Evolutionary conservation across 2,113 vertebrate genomes (phyloP).

Genomic region (Percopsis transmontana): DNA sequence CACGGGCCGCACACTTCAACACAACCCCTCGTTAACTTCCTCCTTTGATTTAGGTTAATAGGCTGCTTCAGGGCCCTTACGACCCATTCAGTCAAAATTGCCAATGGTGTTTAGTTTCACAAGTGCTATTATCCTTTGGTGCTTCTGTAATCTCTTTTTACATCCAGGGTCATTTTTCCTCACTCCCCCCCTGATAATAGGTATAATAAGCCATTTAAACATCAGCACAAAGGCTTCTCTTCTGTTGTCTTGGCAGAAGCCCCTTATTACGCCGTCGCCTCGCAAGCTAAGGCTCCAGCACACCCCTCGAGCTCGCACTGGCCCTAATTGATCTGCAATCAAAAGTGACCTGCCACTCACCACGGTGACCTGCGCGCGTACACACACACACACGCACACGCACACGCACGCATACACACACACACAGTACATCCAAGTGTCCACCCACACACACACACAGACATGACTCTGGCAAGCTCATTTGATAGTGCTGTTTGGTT

Average conservation of each 20-base stretch:
- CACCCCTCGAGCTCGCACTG: background rate
- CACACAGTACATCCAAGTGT: background rate
- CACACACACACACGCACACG: background rate
- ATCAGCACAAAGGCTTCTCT: slow-evolving; percentile 13
- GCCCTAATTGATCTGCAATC: slow-evolving; percentile 14
- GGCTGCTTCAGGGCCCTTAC: background rate
- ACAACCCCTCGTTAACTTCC: slow-evolving; percentile 9
- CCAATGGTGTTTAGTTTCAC: slow-evolving; percentile 17
- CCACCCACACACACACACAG: background rate
- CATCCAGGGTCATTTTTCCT: slow-evolving; percentile 1
- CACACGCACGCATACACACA: background rate
- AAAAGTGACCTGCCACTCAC: slow-evolving; percentile 9
- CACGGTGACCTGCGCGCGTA: background rate
- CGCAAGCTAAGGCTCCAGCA: slow-evolving; percentile 16
- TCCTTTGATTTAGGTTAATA: slow-evolving; percentile 15
- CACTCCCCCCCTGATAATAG: slow-evolving; percentile 5
- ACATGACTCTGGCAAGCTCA: background rate
- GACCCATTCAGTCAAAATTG: slow-evolving; percentile 5
- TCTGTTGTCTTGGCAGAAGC: slow-evolving; percentile 15
- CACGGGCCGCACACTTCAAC: background rate
- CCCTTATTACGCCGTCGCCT: slow-evolving; percentile 29
- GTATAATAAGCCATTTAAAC: slow-evolving; percentile 3
- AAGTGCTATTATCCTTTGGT: slow-evolving; percentile 8
- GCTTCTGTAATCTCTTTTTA: background rate
- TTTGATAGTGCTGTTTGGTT: slow-evolving; percentile 35